phyloP scores from a whole-genome alignment of 2,888 invertebrate species.

The Rhopalosiphum nymphaeae region DNA sequence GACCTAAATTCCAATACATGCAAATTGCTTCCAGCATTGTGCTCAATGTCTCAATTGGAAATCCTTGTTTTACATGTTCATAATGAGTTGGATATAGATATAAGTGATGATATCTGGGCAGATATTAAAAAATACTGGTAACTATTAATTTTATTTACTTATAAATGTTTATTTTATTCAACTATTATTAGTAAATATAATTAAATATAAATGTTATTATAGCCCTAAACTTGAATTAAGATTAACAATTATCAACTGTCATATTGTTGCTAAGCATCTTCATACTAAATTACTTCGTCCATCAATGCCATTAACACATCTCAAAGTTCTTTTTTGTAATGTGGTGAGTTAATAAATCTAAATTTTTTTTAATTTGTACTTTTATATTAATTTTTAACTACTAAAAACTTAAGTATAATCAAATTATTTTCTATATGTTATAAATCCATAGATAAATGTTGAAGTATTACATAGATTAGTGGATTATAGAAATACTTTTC shows the following conservation, averaged over 20 bases:
- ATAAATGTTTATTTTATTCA: neutral
- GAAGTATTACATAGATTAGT: conserved; percentile 74
- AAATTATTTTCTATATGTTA: neutral
- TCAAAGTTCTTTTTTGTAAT: conserved; percentile 82
- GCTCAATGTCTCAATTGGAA: conserved; percentile 71
- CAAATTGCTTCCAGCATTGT: conserved; percentile 72
- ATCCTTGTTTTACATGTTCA: conserved; percentile 80
- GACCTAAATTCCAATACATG: conserved; percentile 75
- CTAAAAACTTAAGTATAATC: neutral
- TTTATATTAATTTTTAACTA: neutral
- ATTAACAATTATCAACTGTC: conserved; percentile 75
- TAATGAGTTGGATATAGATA: conserved; percentile 77
- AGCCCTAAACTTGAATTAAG: conserved; percentile 68
- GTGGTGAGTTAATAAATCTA: conserved; percentile 71
- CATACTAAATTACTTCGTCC: conserved; percentile 77
- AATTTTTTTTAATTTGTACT: neutral
- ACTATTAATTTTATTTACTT: conserved; percentile 37
- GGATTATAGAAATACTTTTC: conserved; percentile 73
- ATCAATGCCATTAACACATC: conserved; percentile 80
- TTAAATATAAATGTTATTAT: conserved; percentile 51
- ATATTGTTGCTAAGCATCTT: conserved; percentile 76
- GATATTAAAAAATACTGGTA: conserved; percentile 67
- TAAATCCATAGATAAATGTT: conserved; percentile 72
- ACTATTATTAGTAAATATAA: neutral
- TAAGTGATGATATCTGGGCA: conserved; percentile 77